Conservation (phyloP, 2,113 vertebrate genomes). For the Uropsilus gracilis region DNA sequence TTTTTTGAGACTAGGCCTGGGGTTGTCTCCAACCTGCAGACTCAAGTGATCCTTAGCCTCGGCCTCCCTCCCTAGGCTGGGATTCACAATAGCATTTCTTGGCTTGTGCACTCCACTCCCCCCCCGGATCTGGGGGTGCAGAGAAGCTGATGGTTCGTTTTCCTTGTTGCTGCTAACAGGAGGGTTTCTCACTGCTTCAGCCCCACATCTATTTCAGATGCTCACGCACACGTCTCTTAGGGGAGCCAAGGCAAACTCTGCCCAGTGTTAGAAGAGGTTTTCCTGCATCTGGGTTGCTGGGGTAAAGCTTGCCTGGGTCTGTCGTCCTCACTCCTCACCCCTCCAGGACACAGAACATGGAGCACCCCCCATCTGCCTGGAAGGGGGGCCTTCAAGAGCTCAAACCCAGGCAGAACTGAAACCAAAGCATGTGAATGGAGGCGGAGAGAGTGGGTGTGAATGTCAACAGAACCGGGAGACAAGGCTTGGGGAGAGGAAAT, state of each 20-base stretch:
- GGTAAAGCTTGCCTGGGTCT: not conserved
- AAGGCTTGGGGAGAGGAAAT: not conserved
- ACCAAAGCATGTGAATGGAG: not conserved
- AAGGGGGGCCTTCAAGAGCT: not conserved
- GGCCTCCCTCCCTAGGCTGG: too few species aligned
- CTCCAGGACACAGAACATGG: not conserved
- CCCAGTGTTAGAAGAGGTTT: not conserved
- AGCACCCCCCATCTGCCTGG: not conserved
- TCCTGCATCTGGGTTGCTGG: not conserved
- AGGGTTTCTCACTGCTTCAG: not conserved
- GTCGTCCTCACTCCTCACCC: not conserved
- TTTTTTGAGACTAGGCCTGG: too few species aligned
- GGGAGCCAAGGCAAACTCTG: not conserved
- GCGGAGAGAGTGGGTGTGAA: not conserved
- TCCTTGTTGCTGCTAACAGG: not conserved
- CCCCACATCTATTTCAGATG: not conserved
- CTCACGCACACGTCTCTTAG: not conserved
- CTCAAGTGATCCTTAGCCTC: too few species aligned
- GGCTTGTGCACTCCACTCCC: too few species aligned
- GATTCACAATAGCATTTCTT: not conserved
- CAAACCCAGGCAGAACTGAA: not conserved
- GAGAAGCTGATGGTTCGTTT: not conserved
- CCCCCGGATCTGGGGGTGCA: fast-evolving
- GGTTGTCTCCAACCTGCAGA: too few species aligned
- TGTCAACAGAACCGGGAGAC: not conserved